These are phyloP conservation scores for Catonia carolina DNA, from an alignment of 2,888 invertebrate genomes.

Conservation along the genomic window DNA sequence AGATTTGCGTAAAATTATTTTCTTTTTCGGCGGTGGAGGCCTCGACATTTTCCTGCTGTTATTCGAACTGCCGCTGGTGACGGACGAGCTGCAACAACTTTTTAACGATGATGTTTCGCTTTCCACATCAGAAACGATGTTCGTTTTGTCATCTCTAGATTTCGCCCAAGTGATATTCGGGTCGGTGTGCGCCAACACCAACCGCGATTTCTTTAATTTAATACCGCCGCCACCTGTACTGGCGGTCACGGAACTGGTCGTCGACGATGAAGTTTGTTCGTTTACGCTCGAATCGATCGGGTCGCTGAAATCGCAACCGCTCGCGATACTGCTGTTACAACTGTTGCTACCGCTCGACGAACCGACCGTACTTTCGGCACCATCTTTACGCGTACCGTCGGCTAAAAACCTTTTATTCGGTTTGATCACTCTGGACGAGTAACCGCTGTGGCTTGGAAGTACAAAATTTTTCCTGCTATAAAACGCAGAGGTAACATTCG, in stretches of 20 bases:
- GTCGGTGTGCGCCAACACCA: conserved; percentile 3
- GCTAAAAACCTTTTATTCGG: conserved; percentile 80
- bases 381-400: no score
- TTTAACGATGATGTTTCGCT: conserved; percentile 6
- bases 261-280: no score
- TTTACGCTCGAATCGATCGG: no score
- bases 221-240: not conserved
- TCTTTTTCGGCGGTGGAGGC: conserved; percentile 34
- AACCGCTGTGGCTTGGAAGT: conserved; percentile 71
- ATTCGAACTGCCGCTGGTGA: conserved; percentile 3
- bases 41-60: not conserved
- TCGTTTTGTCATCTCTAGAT: not conserved
- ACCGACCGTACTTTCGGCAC: conserved; percentile 2
- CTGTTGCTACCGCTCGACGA: not conserved
- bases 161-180: conserved; percentile 9
- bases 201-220: conserved; percentile 15
- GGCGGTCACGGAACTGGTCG: not conserved
- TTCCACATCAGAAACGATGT: not conserved
- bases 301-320: not conserved
- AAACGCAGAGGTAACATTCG: not conserved
- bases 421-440: conserved; percentile 80
- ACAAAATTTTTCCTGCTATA: conserved; percentile 52
- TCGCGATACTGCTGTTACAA: not conserved
- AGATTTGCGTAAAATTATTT: conserved; percentile 63
- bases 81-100: not conserved